Conservation (phyloP, 2,113 vertebrate genomes). For the Colossoma macropomum region DNA sequence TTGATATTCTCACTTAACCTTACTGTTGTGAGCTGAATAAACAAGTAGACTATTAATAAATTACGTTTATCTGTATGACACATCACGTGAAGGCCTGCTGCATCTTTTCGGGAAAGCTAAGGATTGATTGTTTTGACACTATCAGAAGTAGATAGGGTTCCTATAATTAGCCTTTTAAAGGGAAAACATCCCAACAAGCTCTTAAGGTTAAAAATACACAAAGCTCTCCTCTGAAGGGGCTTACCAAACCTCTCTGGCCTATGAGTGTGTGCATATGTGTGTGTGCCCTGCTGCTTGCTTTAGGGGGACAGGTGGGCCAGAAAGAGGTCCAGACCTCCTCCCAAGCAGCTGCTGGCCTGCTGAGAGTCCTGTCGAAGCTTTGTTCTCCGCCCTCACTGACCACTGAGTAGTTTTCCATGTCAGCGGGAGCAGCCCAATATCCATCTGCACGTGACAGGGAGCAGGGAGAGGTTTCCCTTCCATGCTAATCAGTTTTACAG, state of each 20-base stretch:
- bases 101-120: not conserved
- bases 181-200: not conserved
- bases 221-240: not conserved
- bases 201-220: not conserved
- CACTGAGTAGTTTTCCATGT: conserved; percentile 63
- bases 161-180: not conserved
- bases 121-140: not conserved
- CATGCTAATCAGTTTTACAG: conserved; percentile 2
- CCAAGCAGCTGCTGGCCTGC: conserved; percentile 67
- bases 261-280: not conserved
- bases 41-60: not conserved
- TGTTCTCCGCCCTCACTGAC: conserved; percentile 30
- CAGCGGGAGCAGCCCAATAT: conserved; percentile 28
- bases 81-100: not conserved
- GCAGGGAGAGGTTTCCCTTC: conserved; percentile 19
- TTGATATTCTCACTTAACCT: not conserved
- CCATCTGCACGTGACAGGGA: conserved; percentile 46
- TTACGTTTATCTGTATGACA: not conserved
- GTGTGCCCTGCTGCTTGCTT: not conserved
- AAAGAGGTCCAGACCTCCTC: conserved; percentile 46
- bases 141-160: not conserved
- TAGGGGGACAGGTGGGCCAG: conserved; percentile 32
- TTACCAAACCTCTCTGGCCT: not conserved
- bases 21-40: not conserved
- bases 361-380: conserved; percentile 44